Evolutionary conservation across 1,140 invertebrate species (phyloP).

Genomic region (Drosophila sulfurigaster): DNA sequence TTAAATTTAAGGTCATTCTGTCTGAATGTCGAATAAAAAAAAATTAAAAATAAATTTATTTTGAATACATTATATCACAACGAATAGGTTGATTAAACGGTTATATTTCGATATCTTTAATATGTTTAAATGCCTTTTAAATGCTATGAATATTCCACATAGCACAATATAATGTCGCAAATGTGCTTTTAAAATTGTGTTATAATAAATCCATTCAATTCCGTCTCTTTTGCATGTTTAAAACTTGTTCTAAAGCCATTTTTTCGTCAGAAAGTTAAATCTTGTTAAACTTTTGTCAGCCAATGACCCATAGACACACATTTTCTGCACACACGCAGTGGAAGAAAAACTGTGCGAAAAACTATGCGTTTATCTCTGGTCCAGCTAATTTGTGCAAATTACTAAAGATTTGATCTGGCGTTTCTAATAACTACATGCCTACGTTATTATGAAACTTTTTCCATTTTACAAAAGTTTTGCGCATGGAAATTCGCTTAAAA

Average conservation of each 20-base stretch:
- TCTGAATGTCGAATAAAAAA: no score
- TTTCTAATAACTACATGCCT: constrained; percentile 60
- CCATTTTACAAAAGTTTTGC: constrained; percentile 58
- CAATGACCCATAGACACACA: constrained; percentile 34
- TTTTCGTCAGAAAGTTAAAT: constrained; percentile 33
- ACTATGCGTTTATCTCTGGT: constrained; percentile 30
- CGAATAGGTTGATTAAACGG: no score
- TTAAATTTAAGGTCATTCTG: no score
- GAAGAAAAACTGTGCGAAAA: background rate
- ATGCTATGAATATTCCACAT: no score
- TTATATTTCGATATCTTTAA: no score
- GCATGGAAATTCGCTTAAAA: constrained; percentile 40
- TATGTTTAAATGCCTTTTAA: no score
- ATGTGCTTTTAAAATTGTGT: background rate
- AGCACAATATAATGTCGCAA: no score
- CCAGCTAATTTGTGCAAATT: constrained; percentile 61
- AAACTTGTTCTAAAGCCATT: background rate
- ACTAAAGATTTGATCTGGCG: constrained; percentile 49
- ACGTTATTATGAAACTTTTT: constrained; percentile 68
- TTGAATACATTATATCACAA: no score
- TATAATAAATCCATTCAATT: background rate
- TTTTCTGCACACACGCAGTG: constrained; percentile 5
- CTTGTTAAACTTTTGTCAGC: constrained; percentile 21
- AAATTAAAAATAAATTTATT: no score
- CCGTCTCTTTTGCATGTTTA: background rate